Conservation (phyloP, 1,140 invertebrate genomes). For the Heliconius congener region DNA sequence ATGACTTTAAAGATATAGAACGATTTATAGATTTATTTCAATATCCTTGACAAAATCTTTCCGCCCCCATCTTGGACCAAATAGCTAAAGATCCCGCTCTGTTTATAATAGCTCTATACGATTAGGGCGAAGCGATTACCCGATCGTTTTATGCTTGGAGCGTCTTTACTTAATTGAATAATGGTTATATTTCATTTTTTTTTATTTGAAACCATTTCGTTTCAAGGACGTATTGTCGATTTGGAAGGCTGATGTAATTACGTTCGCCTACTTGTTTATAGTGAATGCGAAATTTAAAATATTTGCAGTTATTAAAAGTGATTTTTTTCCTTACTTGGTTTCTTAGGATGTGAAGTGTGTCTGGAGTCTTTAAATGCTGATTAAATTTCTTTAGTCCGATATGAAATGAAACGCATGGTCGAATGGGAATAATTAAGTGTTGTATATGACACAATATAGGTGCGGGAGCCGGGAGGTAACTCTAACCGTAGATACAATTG, state of each 20-base stretch:
- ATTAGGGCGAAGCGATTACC: conserved; percentile 53
- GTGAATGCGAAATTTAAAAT: not conserved
- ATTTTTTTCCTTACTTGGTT: not conserved
- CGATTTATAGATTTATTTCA: not conserved
- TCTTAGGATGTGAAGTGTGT: not conserved
- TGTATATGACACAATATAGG: no score
- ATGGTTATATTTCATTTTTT: conserved; percentile 23
- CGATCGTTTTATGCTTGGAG: conserved; percentile 41
- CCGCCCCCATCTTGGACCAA: conserved; percentile 27
- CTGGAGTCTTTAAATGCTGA: not conserved
- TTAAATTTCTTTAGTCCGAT: not conserved
- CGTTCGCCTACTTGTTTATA: not conserved
- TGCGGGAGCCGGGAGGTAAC: no score
- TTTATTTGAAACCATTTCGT: not conserved
- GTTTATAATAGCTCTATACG: conserved; percentile 57
- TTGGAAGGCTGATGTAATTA: conserved; percentile 1
- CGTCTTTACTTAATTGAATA: conserved; percentile 50
- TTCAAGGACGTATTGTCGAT: not conserved
- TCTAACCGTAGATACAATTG: no score
- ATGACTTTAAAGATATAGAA: no score
- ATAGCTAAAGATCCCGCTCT: conserved; percentile 43
- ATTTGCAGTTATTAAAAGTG: not conserved
- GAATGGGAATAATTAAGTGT: no score
- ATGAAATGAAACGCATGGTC: not conserved
- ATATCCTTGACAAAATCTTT: conserved; percentile 21